Evolutionary conservation across 2,888 invertebrate genomes (phyloP).

Genomic region (Eupithecia tripunctaria): DNA sequence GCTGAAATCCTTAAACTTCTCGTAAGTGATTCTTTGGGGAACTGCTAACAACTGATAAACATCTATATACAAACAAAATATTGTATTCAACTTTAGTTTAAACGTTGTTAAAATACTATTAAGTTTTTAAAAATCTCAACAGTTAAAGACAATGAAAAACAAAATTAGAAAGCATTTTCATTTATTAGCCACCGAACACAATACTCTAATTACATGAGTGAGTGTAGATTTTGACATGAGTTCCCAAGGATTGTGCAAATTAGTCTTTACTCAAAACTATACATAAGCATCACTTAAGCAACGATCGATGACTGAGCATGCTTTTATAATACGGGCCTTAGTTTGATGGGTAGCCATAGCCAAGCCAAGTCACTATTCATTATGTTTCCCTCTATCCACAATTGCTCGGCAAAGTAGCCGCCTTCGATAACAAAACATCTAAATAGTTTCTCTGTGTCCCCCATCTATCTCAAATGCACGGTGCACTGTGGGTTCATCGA

Average conservation of each 20-base stretch:
- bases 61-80: neutral
- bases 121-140: neutral
- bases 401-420: conserved; percentile 29
- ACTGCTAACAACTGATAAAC: neutral
- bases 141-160: neutral
- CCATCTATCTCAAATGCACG: conserved; percentile 49
- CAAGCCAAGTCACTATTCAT: neutral
- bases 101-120: neutral
- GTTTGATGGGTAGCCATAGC: neutral
- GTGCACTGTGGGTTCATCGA: conserved; percentile 59
- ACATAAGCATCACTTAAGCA: no score
- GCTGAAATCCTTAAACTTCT: neutral
- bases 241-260: no score
- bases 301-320: no score
- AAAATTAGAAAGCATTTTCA: neutral
- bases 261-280: no score
- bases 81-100: neutral
- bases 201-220: no score
- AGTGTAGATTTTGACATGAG: no score
- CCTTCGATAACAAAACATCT: conserved; percentile 48
- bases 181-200: neutral
- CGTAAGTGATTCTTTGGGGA: neutral
- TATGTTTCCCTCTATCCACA: neutral
- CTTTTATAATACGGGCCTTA: no score
- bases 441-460: conserved; percentile 55